phyloP scores from a whole-genome alignment of 2,113 vertebrate species.

The Gymnorhina tibicen region DNA sequence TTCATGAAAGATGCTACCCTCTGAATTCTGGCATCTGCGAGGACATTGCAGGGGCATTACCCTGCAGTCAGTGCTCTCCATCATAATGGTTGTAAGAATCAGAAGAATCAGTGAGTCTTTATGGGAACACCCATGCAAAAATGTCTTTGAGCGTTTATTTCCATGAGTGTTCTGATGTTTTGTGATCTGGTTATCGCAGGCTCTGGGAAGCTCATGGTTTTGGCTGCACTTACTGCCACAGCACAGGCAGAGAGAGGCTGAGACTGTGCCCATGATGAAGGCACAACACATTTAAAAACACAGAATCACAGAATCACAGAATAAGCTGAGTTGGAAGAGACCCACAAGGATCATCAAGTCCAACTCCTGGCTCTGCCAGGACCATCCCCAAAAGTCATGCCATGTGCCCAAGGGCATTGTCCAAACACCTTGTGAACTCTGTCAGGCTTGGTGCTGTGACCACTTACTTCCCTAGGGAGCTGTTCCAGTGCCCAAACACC shows the following conservation, averaged over 20 bases:
- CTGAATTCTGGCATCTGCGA: not conserved
- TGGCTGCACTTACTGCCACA: not conserved
- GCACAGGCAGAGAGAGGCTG: not conserved
- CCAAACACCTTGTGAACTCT: not conserved
- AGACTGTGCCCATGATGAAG: not conserved
- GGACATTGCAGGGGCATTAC: not conserved
- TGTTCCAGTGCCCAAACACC: fast-evolving
- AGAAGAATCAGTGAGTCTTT: not conserved
- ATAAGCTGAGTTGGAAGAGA: not conserved
- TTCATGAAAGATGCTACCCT: not conserved
- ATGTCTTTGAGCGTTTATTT: not conserved
- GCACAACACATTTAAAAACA: not conserved
- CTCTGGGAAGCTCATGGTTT: not conserved
- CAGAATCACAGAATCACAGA: not conserved
- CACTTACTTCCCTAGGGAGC: not conserved
- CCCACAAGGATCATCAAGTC: not conserved
- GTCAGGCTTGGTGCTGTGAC: not conserved
- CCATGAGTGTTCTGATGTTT: not conserved
- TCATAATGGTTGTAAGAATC: not conserved
- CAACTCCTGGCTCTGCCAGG: not conserved
- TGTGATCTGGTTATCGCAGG: not conserved
- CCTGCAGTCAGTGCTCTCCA: fast-evolving
- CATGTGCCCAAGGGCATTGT: fast-evolving
- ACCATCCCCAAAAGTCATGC: not conserved
- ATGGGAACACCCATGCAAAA: not conserved